These are phyloP conservation scores for Macrotus californicus DNA, from an alignment of 2,113 vertebrate species.

Conservation along the genomic window DNA sequence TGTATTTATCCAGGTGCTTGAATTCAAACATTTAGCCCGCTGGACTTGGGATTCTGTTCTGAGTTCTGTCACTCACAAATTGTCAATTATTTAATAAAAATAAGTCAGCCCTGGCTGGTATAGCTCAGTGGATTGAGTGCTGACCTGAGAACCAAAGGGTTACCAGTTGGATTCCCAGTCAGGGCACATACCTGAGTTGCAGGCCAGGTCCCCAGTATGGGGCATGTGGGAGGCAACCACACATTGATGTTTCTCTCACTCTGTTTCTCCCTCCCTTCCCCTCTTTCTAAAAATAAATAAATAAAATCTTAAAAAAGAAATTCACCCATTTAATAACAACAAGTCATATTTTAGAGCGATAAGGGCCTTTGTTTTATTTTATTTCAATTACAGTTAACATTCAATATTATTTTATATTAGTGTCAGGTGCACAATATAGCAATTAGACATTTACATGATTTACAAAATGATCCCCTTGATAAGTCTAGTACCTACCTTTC, in stretches of 20 bases:
- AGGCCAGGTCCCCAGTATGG: too few relatives aligned
- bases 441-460: not conserved
- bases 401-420: not conserved
- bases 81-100: not conserved
- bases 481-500: not conserved
- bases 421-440: not conserved
- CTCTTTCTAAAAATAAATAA: too few relatives aligned
- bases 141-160: too few relatives aligned
- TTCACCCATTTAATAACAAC: not conserved
- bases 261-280: too few relatives aligned
- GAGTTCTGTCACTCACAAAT: not conserved
- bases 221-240: too few relatives aligned
- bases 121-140: too few relatives aligned
- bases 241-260: too few relatives aligned
- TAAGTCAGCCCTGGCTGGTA: not conserved
- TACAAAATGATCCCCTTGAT: not conserved
- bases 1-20: not conserved
- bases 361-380: not conserved
- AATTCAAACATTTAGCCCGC: not conserved
- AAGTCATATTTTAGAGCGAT: not conserved
- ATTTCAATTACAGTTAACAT: not conserved
- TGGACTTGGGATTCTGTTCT: not conserved
- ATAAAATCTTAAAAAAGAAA: too few relatives aligned
- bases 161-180: too few relatives aligned
- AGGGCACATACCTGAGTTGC: too few relatives aligned